Base-by-base conservation (phyloP, 2,888 invertebrate genomes). In the Altica lythri region DNA sequence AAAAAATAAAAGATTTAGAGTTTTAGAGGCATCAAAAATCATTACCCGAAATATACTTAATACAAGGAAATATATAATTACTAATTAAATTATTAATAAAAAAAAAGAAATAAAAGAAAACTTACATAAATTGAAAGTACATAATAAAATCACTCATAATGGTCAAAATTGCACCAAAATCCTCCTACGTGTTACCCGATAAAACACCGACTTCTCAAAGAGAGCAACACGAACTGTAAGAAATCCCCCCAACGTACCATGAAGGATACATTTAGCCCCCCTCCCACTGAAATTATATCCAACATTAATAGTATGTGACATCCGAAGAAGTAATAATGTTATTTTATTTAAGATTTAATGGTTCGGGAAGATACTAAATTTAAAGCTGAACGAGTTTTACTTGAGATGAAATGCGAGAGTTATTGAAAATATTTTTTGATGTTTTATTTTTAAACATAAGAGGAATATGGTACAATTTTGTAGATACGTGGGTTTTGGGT, bases 371-470 rank as follows among this genome's bases (percentile, higher is more conserved):
- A 40, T 8, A 40, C 22, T 40, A 40, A 22, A 40, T 40, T 40
- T 40, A 40, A 25, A 12, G 34, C 8, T 34, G 13, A n/a, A 34
- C 34, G 9, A 22, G 10, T 22, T 40, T 40, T 2, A 18, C 25
- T 22, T n/a, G 13, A 22, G 13, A 25, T 40, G 40, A 25, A 40
- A 40, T 40, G 25, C 22, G 40, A 40, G 40, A 40, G 40, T 40
- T 22, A 40, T 40, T 40, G 22, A 25, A 25, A 40, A 40, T 40
- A 19, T 18, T 38, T 38, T 38, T 38, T 12, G 19, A 38, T 38
- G 19, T 17, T 40, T 40, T 40, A 40, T 40, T 40, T 40, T 40
- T 40, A 40, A 22, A 38, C 38, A 8, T 19, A 19, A 9, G 38
- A n/a, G n/a, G n/a, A 18, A 14, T 13, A n/a, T 9, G 19, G 38